These are phyloP conservation scores for Hyperopisus bebe DNA, from an alignment of 2,113 vertebrate species.

Conservation along the genomic window DNA sequence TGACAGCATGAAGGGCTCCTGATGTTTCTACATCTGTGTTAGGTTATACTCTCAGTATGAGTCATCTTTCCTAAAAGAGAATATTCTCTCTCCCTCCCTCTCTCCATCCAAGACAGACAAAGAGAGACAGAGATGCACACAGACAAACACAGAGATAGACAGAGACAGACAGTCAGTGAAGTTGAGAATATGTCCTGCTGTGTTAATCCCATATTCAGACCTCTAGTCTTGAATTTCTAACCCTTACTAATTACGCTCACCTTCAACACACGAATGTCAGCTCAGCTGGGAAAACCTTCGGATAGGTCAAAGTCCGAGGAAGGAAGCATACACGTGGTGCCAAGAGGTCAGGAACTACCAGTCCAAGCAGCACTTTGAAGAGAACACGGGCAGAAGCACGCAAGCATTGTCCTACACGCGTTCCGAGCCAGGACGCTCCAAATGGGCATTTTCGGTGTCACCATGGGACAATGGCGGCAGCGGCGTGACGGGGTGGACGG, in stretches of 20 bases:
- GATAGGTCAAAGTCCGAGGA: not conserved
- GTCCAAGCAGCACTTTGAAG: not conserved
- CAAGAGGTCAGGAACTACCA: not conserved
- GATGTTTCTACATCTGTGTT: slow-evolving; percentile 66
- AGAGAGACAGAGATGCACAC: not conserved
- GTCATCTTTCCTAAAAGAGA: slow-evolving; percentile 39
- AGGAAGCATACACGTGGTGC: not conserved
- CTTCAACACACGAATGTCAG: not conserved
- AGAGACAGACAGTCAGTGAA: not conserved
- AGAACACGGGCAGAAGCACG: not conserved
- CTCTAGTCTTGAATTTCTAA: not conserved
- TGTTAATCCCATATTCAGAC: not conserved
- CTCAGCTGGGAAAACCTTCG: not conserved
- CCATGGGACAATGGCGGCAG: not conserved
- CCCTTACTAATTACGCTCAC: not conserved
- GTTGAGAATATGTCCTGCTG: not conserved
- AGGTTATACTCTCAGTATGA: slow-evolving; percentile 56
- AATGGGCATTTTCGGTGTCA: not conserved
- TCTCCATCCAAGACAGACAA: not conserved
- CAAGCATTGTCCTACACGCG: not conserved
- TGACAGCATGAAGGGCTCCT: slow-evolving; percentile 56
- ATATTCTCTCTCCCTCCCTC: not conserved
- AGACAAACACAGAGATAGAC: not conserved
- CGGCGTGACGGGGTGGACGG: not conserved
- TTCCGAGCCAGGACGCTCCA: not conserved